Evolutionary conservation across 1,140 invertebrate species (phyloP).

Genomic region (Dendrolimus kikuchii): DNA sequence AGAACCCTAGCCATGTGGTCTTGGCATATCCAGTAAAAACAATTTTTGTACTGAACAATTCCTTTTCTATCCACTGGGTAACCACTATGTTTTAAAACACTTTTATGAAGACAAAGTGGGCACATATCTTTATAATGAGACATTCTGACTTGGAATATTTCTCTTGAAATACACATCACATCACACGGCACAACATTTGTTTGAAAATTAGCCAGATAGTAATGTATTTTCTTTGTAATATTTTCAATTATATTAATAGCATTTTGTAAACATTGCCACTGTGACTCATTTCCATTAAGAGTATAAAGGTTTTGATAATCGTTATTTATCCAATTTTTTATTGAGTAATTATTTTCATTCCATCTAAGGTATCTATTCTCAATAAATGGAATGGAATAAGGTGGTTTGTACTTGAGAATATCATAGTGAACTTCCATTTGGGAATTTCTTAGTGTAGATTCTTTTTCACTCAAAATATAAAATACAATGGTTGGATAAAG

Average conservation of each 20-base stretch:
- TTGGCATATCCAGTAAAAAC: slow-evolving; percentile 74
- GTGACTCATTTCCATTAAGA: slow-evolving; percentile 52
- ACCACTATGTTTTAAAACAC: slow-evolving; percentile 48
- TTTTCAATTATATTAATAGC: slow-evolving; percentile 42
- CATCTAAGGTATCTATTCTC: slow-evolving; percentile 59
- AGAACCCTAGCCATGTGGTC: slow-evolving; percentile 64
- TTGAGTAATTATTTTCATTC: slow-evolving; percentile 31
- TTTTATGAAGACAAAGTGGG: slow-evolving; percentile 68
- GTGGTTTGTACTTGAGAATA: slow-evolving; percentile 43
- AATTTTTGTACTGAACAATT: slow-evolving; percentile 65
- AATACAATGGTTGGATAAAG: slow-evolving; percentile 72
- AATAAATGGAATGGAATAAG: slow-evolving; percentile 60
- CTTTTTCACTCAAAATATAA: slow-evolving; percentile 54
- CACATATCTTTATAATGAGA: slow-evolving; percentile 71
- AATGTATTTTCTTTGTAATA: slow-evolving; percentile 35
- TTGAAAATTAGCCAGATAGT: slow-evolving; percentile 47
- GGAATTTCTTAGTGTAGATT: slow-evolving; percentile 49
- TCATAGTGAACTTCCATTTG: slow-evolving; percentile 41
- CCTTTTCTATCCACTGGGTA: slow-evolving; percentile 66
- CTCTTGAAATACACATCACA: slow-evolving; percentile 64
- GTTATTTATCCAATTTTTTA: slow-evolving; percentile 64
- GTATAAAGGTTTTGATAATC: slow-evolving; percentile 69
- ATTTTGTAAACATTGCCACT: slow-evolving; percentile 67
- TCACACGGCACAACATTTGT: slow-evolving; percentile 46
- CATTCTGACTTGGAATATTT: slow-evolving; percentile 65